Evolutionary conservation across 1,140 invertebrate genomes (phyloP).

Genomic region (Schlechtendalia chinensis): DNA sequence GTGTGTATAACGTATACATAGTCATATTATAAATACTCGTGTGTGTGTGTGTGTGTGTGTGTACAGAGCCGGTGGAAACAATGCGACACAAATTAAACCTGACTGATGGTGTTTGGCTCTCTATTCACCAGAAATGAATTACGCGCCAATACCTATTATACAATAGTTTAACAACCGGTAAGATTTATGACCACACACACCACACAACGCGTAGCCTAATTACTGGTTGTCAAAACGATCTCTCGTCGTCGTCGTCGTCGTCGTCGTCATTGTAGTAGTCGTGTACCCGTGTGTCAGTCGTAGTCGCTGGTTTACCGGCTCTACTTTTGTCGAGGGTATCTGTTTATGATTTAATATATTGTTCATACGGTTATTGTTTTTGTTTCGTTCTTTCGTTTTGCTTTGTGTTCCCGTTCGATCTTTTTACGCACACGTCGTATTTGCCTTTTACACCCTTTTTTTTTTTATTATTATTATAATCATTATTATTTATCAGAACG

Average conservation of each 20-base stretch:
- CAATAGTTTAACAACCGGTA: conserved; percentile 36
- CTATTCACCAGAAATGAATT: conserved; percentile 47
- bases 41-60: not conserved
- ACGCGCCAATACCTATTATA: conserved; percentile 45
- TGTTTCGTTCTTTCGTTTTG: not conserved
- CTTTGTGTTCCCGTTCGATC: not conserved
- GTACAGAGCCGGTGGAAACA: conserved; percentile 6
- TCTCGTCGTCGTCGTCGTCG: not conserved
- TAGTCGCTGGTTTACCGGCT: not conserved
- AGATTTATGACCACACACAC: conserved; percentile 44
- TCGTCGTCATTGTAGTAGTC: not conserved
- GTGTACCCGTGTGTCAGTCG: not conserved
- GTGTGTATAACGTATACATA: not conserved
- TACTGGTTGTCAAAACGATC: conserved; percentile 43
- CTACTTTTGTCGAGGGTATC: conserved; percentile 16
- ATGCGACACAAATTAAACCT: conserved; percentile 46
- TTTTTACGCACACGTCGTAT: not conserved
- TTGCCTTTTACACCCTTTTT: not conserved
- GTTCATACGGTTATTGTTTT: too few relatives aligned
- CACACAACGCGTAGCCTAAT: conserved; percentile 41
- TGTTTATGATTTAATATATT: conserved; percentile 4
- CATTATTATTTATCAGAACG: not conserved
- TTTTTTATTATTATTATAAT: too few relatives aligned
- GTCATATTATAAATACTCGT: not conserved
- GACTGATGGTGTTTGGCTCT: conserved; percentile 34